Evolutionary conservation across 2,797 vertebrate species (phyloP).

Genomic region (Pseudopleuronectes americanus): DNA sequence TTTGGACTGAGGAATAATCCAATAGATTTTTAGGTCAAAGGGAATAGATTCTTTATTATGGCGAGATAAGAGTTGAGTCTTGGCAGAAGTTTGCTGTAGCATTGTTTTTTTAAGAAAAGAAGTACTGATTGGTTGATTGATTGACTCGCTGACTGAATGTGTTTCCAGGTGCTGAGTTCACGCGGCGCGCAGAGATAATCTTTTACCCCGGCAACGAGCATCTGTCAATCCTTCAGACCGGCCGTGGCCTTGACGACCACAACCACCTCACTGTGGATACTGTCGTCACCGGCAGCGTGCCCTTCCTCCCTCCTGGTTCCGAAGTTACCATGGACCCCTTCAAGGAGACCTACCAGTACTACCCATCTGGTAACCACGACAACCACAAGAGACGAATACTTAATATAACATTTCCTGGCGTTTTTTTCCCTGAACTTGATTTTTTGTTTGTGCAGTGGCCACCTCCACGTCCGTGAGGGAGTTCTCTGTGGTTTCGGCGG

Average conservation of each 20-base stretch:
- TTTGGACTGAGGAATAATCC: too few relatives aligned
- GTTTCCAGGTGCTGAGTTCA: slow-evolving; percentile 89
- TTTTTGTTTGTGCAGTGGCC: slow-evolving; percentile 74
- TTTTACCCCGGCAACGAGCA: slow-evolving; percentile 91
- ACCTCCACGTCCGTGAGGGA: slow-evolving; percentile 87
- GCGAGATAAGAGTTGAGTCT: too few relatives aligned
- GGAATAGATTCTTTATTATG: too few relatives aligned
- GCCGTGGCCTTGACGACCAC: slow-evolving; percentile 87
- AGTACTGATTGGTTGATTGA: neutral
- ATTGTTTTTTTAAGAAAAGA: neutral
- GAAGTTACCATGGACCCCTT: slow-evolving; percentile 88
- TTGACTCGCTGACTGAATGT: neutral
- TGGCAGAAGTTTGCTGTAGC: too few relatives aligned
- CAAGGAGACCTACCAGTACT: slow-evolving; percentile 91
- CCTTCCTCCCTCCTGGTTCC: slow-evolving; percentile 84
- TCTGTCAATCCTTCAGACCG: slow-evolving; percentile 87
- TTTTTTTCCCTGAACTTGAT: neutral
- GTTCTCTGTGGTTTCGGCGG: slow-evolving; percentile 80
- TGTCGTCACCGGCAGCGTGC: slow-evolving; percentile 86
- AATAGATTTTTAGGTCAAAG: too few relatives aligned
- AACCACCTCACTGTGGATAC: slow-evolving; percentile 90
- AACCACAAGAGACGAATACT: neutral
- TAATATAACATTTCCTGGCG: neutral
- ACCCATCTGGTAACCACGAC: slow-evolving; percentile 85
- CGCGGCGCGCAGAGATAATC: slow-evolving; percentile 84